These are phyloP conservation scores for Aporophyla lueneburgensis DNA, from an alignment of 2,888 invertebrate species.

Conservation along the genomic window DNA sequence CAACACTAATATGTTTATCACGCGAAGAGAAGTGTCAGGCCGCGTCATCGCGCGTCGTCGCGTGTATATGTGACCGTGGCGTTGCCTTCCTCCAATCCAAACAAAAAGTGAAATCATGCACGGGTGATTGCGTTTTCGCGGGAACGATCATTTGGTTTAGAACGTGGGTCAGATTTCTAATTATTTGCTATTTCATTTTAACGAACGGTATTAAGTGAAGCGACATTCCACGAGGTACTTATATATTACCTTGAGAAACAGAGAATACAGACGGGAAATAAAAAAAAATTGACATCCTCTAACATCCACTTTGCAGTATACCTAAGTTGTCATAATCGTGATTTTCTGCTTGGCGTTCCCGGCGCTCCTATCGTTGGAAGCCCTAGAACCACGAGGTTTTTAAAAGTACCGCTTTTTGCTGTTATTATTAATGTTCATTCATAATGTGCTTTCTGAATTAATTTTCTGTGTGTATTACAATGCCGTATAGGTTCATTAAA, in stretches of 20 bases:
- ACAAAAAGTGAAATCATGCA: too few relatives aligned
- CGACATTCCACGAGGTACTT: background rate
- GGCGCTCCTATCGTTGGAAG: background rate
- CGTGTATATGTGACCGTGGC: too few relatives aligned
- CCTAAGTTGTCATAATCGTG: background rate
- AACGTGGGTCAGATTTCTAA: background rate
- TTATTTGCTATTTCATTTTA: slow-evolving; percentile 1
- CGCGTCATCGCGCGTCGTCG: background rate
- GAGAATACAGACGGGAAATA: background rate
- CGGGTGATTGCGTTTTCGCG: background rate
- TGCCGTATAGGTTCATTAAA: background rate
- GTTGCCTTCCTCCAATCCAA: too few relatives aligned
- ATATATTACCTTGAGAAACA: too few relatives aligned
- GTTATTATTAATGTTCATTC: background rate
- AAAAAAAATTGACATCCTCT: background rate
- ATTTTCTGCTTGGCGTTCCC: background rate
- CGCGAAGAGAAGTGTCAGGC: background rate
- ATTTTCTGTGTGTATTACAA: background rate
- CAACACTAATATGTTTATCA: background rate
- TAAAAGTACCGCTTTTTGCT: background rate
- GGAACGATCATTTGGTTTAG: background rate
- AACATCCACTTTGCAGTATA: background rate
- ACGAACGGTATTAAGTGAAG: background rate
- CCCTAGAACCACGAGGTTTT: background rate
- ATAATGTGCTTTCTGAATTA: background rate